Evolutionary conservation across 2,113 vertebrate species (phyloP), one percentile per base, ranked within the genome.

Genomic region (Piprites chloris): DNA sequence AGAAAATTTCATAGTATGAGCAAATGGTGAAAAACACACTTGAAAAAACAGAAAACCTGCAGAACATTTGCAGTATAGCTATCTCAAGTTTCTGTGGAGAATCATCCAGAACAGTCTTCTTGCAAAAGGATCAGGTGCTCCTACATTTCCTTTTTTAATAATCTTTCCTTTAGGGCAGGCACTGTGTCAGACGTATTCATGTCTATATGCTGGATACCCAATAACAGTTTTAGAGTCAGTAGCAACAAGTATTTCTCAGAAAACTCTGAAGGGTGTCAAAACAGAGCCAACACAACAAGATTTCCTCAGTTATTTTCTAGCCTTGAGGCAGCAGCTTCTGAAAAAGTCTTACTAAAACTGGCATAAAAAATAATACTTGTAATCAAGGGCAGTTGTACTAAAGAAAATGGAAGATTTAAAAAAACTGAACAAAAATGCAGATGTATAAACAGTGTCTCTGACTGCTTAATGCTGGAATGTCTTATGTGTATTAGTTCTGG

Each of bases 221-320:
- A n/a, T 63, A 63, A 35, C 63, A 69, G 30, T 85, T 91, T 85
- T 42, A 69, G 44, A 93, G 55, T 83, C 26, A 88, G 63, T 22
- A 93, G 87, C 76, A 96, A 90, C 72, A 95, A 88, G 67, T 59
- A 66, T 74, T 83, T 75, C 79, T 90, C 87, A 90, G 85, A 90
- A 90, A 83, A 72, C 63, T 93, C 30, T 92, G 50, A 90, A 80
- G 55, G 78, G 63, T 93, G 87, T 30, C 69, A 65, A 82, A 77
- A 75, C 67, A 77, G 28, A 88, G 68, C 50, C 79, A 84, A 62
- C 58, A 94, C 50, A 91, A 90, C 85, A 68, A 88, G 30, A 68
- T 66, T 77, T 93, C 59, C 83, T 63, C 72, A 83, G 65, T 74
- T 91, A 58, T 65, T 82, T 74, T 84, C 44, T 81, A 88, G 79